Percentiles rank a stretch among this genome's conserved stretches.
These are phyloP conservation scores for Aspidapion aeneum DNA, from an alignment of 2,888 invertebrate genomes.

Conservation along the genomic window DNA sequence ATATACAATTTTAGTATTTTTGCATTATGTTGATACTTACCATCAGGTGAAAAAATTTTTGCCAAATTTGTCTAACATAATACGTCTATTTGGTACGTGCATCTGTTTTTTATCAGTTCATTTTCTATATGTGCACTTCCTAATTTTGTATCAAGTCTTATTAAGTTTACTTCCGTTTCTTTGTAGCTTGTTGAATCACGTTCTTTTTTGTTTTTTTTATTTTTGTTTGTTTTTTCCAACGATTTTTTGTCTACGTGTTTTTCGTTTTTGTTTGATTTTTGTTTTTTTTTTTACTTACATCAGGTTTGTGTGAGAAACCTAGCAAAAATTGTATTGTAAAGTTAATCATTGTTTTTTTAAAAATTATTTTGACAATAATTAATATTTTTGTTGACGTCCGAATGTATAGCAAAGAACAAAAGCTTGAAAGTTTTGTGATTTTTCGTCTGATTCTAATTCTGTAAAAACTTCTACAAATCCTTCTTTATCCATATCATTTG, in stretches of 20 bases:
- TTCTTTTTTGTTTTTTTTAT: not conserved
- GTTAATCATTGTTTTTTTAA: not conserved
- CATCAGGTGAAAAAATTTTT: conserved; percentile 20
- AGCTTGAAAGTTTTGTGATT: too few species aligned
- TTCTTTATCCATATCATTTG: conserved; percentile 8
- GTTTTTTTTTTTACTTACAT: not conserved
- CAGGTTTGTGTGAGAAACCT: not conserved
- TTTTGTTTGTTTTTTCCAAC: not conserved
- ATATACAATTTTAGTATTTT: too few species aligned
- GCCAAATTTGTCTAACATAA: conserved; percentile 32
- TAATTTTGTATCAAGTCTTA: not conserved
- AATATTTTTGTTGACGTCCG: too few species aligned
- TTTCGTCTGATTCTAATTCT: not conserved
- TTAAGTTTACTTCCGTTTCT: not conserved
- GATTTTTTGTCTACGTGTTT: not conserved
- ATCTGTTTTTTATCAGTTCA: conserved; percentile 29
- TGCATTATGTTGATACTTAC: too few species aligned
- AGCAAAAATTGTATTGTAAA: not conserved
- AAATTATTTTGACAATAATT: too few species aligned
- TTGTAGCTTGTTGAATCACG: not conserved
- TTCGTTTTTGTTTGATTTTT: not conserved
- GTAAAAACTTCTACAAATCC: not conserved
- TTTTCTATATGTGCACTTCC: conserved; percentile 29
- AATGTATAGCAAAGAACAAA: too few species aligned
- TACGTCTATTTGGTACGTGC: conserved; percentile 31